Evolutionary conservation across 2,888 invertebrate genomes (phyloP), one percentile per base, ranked within the genome.

Genomic region (Onthophagus sagittarius): DNA sequence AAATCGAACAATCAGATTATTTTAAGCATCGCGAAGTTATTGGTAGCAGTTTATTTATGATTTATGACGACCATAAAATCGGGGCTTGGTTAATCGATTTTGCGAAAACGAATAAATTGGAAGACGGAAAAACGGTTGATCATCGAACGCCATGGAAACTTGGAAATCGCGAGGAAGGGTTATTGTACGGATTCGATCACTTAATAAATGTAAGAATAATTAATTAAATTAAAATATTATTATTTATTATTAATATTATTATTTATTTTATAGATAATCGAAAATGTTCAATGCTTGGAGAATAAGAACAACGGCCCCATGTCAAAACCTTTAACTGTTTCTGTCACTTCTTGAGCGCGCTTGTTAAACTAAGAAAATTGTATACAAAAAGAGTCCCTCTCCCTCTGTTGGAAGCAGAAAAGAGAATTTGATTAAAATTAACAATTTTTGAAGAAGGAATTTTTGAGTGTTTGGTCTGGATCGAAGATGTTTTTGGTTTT

Each of bases 41-140:
- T 80, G 96, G 96, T 53, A 97, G 97, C 85, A 97, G 97, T 85
- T 90, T 98, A 78, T 93, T 99, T 81, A 93, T 99, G 80, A 94
- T 98, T 76, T 96, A 96, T 84, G 98, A 99, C 83, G 90, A 93
- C 74, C 90, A 91, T 75, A 93, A 93, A 80, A 94, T 94, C 53
- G 97, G 97, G 23, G 96, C 93, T 5, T 99, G 98, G 98, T 88
- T 99, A 79, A 99, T 99, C 76, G 99, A 99, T 84, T 99, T 99
- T 83, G 98, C 97, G 69, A 99, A 99, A 84, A 96, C 97, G 0
- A 89, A 93, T 72, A 88, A 89, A 71, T 87, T 97, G 69, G 92
- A 94, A 0, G 88, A 90, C 15, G 92, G 91, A 7, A 80, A 88
- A 23, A 87, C 85, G 70, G 89, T 98, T 13, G 91, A 91, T 78